Conservation (phyloP, 37 sponge, comb jelly and placozoan genomes). For the Beroe ovata region DNA sequence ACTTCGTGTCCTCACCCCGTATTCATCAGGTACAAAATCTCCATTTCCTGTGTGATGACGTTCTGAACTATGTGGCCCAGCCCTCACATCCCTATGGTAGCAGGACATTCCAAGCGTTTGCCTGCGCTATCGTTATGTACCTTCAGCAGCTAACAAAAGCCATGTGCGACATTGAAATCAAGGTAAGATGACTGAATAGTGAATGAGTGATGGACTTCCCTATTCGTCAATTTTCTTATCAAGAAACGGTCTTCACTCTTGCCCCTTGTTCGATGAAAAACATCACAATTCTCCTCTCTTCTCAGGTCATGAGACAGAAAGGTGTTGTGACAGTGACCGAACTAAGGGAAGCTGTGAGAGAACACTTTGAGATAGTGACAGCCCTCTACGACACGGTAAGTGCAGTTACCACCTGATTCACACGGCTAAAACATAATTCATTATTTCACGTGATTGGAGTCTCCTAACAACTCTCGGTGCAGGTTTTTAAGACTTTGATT, state of each 20-base stretch:
- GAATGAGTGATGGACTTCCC: too few relatives aligned
- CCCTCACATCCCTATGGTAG: conserved; percentile 63
- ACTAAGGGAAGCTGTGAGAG: conserved; percentile 34
- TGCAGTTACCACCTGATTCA: too few relatives aligned
- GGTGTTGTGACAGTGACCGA: neutral
- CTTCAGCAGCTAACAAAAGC: conserved; percentile 25
- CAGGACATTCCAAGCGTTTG: conserved; percentile 55
- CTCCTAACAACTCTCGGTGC: too few relatives aligned
- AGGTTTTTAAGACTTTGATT: too few relatives aligned
- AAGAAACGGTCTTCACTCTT: too few relatives aligned
- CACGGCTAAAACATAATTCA: too few relatives aligned
- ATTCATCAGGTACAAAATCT: conserved; percentile 42
- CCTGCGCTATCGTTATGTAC: conserved; percentile 46
- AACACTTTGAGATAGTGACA: conserved; percentile 13
- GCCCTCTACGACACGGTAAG: conserved; percentile 64
- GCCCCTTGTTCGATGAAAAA: too few relatives aligned
- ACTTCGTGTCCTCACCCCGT: too few relatives aligned
- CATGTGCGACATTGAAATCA: conserved; percentile 19
- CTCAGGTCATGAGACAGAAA: conserved; percentile 33
- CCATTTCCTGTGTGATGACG: conserved; percentile 30
- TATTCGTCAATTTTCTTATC: too few relatives aligned
- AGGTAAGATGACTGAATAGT: neutral
- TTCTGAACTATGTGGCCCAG: conserved; percentile 54
- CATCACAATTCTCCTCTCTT: too few relatives aligned
- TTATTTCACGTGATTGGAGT: too few relatives aligned